Evolutionary conservation across 2,113 vertebrate species (phyloP).

Genomic region (Amia ocellicauda): DNA sequence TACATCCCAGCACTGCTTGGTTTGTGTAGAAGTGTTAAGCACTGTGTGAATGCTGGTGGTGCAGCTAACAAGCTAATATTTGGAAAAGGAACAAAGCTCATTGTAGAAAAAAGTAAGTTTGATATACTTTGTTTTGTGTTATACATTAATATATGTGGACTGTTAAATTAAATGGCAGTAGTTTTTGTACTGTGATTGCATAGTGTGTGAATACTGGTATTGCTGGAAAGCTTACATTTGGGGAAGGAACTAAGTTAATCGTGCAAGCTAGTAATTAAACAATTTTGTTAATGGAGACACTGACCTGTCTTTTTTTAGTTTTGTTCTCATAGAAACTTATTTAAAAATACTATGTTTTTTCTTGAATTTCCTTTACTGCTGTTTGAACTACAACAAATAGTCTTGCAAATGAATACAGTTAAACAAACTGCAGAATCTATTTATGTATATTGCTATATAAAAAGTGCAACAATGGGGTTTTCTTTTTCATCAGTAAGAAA

Average conservation of each 20-base stretch:
- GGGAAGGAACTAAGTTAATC: conserved; percentile 11
- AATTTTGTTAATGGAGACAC: no score
- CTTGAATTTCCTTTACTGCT: no score
- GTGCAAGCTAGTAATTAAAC: conserved; percentile 20
- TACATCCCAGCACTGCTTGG: background rate
- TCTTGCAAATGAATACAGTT: background rate
- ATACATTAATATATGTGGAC: no score
- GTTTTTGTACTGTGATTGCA: conserved; percentile 12
- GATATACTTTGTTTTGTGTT: background rate
- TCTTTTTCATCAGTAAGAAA: no score
- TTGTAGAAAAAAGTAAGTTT: conserved; percentile 20
- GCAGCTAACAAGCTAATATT: conserved; percentile 13
- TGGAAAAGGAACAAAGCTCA: conserved; percentile 20
- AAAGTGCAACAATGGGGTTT: no score
- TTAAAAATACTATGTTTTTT: no score
- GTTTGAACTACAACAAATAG: no score
- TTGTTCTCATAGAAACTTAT: no score
- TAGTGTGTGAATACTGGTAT: conserved; percentile 13
- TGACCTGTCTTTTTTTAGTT: no score
- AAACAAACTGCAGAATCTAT: no score
- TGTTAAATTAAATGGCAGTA: no score
- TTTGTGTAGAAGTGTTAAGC: conserved; percentile 4
- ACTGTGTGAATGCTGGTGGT: conserved; percentile 12
- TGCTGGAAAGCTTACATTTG: conserved; percentile 4
- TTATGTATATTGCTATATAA: no score